Evolutionary conservation across 1,140 invertebrate genomes (phyloP), one percentile per base, ranked within the genome.

Genomic region (Orchestia grillus): DNA sequence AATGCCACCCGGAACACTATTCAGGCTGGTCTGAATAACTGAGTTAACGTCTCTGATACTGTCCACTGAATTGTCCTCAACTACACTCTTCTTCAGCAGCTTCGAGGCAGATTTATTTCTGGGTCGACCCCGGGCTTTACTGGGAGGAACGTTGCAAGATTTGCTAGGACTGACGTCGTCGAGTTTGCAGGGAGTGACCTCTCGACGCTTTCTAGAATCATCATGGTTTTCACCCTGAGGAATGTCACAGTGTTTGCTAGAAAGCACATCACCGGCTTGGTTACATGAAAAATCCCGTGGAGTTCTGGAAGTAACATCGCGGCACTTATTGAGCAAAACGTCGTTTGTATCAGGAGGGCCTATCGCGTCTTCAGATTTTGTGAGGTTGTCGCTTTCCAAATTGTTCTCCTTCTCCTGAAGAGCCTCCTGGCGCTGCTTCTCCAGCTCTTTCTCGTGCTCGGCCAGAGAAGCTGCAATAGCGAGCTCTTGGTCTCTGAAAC

Each of bases 31-130:
- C 44, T 94, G 92, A 45, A 94, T 94, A 11, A 44, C 92, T 36
- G 92, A 94, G 40, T 94, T 94, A 28, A 94, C 92, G 40, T 94
- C 92, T n/a, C 92, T 94, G 40, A 94, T 94, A n/a, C 92, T 94
- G 44, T 44, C 47, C 43, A 94, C 92, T 6, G 44, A 47, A 15
- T 47, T 44, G 19, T 45, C 44, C 47, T 44, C 44, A 42, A 42
- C 44, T 8, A 47, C 36, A 44, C 47, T 44, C 44, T 40, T 94
- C n/a, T 47, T 94, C 19, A 44, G 90, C 43, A 36, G 8, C 42
- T 92, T 92, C 3, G 41, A 44, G 36, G 11, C 23, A 44, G 92
- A 40, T 47, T 94, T 94, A 11, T 40, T n/a, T 47, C 92, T 94
- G 0, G 92, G 92, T 40, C 92, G 43, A n/a, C 92, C 92, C 4